Evolutionary conservation across 1,140 invertebrate genomes (phyloP).

Genomic region (Cheumatopsyche charites): DNA sequence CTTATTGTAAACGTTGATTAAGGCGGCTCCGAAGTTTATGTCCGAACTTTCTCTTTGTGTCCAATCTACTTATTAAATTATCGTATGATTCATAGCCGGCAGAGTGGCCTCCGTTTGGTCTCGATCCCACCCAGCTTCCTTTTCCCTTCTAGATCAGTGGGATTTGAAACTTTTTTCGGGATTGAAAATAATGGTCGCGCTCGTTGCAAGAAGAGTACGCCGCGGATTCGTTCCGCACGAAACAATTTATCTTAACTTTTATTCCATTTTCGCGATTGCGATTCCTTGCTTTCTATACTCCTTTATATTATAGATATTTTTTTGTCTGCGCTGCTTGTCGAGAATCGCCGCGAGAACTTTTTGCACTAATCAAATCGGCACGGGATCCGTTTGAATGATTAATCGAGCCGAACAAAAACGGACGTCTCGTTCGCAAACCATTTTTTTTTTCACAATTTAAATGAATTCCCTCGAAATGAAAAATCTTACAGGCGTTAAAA

Average conservation of each 20-base stretch:
- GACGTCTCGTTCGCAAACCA: background rate
- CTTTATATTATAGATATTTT: background rate
- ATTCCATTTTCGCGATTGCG: slow-evolving; percentile 24
- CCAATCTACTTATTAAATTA: slow-evolving; percentile 41
- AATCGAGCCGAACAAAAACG: slow-evolving; percentile 19
- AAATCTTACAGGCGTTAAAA: too few species aligned
- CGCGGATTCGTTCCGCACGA: slow-evolving; percentile 11
- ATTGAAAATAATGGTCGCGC: slow-evolving; percentile 13
- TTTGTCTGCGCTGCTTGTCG: background rate
- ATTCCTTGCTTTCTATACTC: background rate
- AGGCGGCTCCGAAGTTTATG: slow-evolving; percentile 34
- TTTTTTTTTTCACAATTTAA: background rate
- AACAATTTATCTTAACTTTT: slow-evolving; percentile 39
- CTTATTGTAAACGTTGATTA: slow-evolving; percentile 40
- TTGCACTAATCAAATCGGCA: slow-evolving; percentile 24
- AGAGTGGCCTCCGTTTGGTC: slow-evolving; percentile 1
- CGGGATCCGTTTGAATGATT: slow-evolving; percentile 20
- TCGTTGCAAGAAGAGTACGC: background rate
- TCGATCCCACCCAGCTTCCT: background rate
- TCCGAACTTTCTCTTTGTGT: slow-evolving; percentile 35
- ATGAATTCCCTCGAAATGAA: too few species aligned
- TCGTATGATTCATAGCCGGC: slow-evolving; percentile 36
- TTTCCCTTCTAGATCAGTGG: slow-evolving; percentile 20
- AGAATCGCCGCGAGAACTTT: slow-evolving; percentile 15
- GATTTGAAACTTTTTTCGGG: slow-evolving; percentile 29